A percentile compares a stretch with the other conserved stretches of the same genome.
These are phyloP conservation scores for Tamias sibiricus DNA, from an alignment of 2,113 vertebrate species.

Conservation along the genomic window DNA sequence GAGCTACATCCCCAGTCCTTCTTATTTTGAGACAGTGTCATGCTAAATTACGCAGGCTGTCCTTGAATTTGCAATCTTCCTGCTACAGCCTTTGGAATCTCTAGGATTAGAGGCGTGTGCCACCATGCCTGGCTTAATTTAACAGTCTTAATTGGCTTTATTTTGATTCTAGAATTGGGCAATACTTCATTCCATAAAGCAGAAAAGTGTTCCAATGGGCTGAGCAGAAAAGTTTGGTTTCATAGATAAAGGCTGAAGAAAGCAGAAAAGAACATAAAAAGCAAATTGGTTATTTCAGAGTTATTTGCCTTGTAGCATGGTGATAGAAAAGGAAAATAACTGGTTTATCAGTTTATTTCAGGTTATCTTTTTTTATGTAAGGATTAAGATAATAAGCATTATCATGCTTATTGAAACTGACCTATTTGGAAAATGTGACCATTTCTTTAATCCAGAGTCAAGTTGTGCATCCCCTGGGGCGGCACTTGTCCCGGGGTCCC, in stretches of 20 bases:
- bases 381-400: not conserved
- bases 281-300: not conserved
- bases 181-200: not conserved
- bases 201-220: not conserved
- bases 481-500: too few relatives aligned
- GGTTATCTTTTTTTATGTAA: not conserved
- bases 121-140: not conserved
- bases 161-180: not conserved
- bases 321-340: not conserved
- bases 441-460: not conserved
- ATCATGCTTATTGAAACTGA: not conserved
- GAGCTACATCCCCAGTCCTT: not conserved
- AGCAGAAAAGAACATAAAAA: not conserved
- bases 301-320: not conserved
- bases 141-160: not conserved
- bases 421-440: not conserved
- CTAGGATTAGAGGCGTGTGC: not conserved
- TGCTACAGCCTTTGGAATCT: not conserved
- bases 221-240: not conserved
- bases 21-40: not conserved
- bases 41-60: not conserved
- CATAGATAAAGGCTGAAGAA: not conserved
- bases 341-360: not conserved
- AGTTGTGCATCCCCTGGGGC: too few relatives aligned
- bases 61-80: not conserved